Percentiles rank a stretch among this genome's conserved stretches.
These are phyloP conservation scores for Hemichromis elongatus DNA, from an alignment of 2,113 vertebrate species.

Conservation along the genomic window DNA sequence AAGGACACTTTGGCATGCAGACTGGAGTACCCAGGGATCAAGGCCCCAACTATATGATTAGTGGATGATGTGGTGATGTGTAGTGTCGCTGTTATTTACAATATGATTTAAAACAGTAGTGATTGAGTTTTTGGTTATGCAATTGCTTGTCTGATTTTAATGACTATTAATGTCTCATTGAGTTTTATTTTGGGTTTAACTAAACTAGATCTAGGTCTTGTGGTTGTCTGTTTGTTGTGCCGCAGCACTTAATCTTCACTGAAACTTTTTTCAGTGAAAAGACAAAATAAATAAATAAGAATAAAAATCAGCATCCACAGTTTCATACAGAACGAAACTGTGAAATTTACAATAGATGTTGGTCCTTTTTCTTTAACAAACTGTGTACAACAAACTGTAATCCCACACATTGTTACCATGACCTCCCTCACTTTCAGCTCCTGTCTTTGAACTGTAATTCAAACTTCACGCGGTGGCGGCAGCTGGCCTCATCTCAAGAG, in stretches of 20 bases:
- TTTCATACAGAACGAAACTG: neutral
- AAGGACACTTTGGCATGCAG: neutral
- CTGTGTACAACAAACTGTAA: neutral
- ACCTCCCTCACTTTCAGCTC: constrained; percentile 55
- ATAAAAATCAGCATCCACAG: neutral
- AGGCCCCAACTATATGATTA: neutral
- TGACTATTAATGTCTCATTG: neutral
- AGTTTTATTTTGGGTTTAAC: neutral
- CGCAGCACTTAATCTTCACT: neutral
- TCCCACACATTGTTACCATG: neutral
- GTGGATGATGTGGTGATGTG: neutral
- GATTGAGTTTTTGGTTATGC: neutral
- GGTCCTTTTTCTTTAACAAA: neutral
- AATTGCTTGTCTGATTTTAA: neutral
- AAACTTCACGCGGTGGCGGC: constrained; percentile 14
- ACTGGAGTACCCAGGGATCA: neutral
- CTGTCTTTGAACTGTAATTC: constrained; percentile 48
- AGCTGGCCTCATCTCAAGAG: constrained; percentile 34
- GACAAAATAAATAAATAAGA: too few relatives aligned
- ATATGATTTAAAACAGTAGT: neutral
- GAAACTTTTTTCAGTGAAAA: neutral
- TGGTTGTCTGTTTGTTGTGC: neutral
- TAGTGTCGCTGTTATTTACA: neutral
- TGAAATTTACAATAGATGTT: neutral
- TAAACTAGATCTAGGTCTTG: neutral